A percentile compares a stretch with the other conserved stretches of the same genome.
Evolutionary conservation across 2,888 invertebrate genomes (phyloP).

Genomic region (Leucania comma): DNA sequence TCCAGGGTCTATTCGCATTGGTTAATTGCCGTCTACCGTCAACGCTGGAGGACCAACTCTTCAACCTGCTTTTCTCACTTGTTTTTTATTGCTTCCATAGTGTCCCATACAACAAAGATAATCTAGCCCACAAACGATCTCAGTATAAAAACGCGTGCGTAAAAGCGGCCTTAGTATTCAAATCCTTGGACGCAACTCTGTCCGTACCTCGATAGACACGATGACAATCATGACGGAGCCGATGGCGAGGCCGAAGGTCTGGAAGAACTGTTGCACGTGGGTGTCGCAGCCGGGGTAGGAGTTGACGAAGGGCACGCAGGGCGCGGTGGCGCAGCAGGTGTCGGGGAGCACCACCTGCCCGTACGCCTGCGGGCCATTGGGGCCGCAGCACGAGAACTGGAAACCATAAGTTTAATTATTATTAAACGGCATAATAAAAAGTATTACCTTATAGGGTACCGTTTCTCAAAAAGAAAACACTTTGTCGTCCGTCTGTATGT

Average conservation of each 20-base stretch:
- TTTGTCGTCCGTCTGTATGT: too few species aligned
- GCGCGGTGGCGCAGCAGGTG: constrained; percentile 82
- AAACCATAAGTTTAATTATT: constrained; percentile 45
- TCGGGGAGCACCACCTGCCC: constrained; percentile 72
- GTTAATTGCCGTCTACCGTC: not conserved
- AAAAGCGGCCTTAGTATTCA: not conserved
- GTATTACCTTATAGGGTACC: not conserved
- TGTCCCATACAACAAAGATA: too few species aligned
- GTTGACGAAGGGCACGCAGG: constrained; percentile 72
- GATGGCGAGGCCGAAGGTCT: constrained; percentile 87
- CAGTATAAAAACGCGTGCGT: too few species aligned
- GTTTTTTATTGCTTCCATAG: too few species aligned
- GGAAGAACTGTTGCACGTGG: constrained; percentile 81
- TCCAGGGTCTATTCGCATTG: not conserved
- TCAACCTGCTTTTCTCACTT: too few species aligned
- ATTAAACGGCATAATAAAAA: not conserved
- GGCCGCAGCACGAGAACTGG: constrained; percentile 91
- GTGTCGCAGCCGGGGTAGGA: constrained; percentile 87
- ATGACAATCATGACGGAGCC: constrained; percentile 92
- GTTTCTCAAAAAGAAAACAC: too few species aligned
- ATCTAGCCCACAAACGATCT: too few species aligned
- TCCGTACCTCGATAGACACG: constrained; percentile 92
- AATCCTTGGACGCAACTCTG: not conserved
- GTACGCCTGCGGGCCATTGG: constrained; percentile 80
- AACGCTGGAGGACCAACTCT: not conserved